Conservation (phyloP, 2,888 invertebrate genomes). For the Nesidiocoris tenuis region DNA sequence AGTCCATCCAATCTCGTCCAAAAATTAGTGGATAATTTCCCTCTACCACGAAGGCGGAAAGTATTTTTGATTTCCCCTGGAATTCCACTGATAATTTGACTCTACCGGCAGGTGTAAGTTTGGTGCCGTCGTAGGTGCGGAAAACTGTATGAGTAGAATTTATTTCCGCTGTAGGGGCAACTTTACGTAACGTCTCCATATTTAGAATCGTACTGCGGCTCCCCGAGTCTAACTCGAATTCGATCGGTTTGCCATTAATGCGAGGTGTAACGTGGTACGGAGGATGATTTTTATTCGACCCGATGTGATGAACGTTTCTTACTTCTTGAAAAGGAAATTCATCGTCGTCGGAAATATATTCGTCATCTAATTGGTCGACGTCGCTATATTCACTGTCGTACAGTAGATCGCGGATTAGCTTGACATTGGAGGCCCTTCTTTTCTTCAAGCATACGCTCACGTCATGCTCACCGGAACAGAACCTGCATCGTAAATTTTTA, state of each 20-base stretch:
- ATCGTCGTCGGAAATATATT: background rate
- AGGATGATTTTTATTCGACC: too few relatives aligned
- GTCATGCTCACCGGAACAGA: slow-evolving; percentile 1
- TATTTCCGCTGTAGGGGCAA: slow-evolving; percentile 1
- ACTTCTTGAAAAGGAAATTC: background rate
- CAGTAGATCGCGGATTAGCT: background rate
- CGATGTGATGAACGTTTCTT: too few relatives aligned
- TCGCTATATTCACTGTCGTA: background rate
- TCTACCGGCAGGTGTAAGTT: background rate
- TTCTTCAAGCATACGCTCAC: slow-evolving; percentile 19
- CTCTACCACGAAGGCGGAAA: slow-evolving; percentile 1
- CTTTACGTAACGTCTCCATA: background rate
- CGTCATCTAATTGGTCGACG: background rate
- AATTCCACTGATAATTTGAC: background rate
- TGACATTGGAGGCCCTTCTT: background rate
- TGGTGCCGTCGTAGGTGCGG: slow-evolving; percentile 1
- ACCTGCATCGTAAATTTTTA: background rate
- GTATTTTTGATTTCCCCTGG: background rate
- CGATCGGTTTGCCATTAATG: slow-evolving; percentile 1
- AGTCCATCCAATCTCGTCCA: slow-evolving; percentile 12
- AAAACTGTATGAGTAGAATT: slow-evolving; percentile 1
- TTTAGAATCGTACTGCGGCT: slow-evolving; percentile 12
- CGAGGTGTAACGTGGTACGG: background rate
- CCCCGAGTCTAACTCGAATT: slow-evolving; percentile 6
- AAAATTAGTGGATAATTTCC: slow-evolving; percentile 16